A percentile compares a stretch with the other conserved stretches of the same genome.
Conservation (phyloP, 1,140 invertebrate species). For the Planococcus citri region DNA sequence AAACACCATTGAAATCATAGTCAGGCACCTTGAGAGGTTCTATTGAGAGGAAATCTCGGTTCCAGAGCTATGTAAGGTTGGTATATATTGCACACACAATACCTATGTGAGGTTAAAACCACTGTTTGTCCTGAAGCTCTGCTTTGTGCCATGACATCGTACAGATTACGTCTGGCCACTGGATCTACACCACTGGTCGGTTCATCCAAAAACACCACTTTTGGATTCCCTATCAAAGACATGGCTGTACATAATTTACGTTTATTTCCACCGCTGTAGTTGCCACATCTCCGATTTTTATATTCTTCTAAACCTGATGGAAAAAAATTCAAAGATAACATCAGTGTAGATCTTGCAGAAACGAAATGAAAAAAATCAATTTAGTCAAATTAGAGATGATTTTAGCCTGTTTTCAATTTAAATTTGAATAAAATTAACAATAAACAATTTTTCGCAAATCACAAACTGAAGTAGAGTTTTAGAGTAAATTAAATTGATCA, state of each 20-base stretch:
- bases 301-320: conserved; percentile 36
- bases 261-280: conserved; percentile 81
- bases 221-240: conserved; percentile 78
- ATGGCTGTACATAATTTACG: conserved; percentile 88
- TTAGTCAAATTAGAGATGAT: too few species aligned
- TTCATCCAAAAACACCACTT: conserved; percentile 76
- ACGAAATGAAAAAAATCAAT: too few species aligned
- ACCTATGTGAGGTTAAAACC: conserved; percentile 28
- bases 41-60: too few species aligned
- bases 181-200: conserved; percentile 70
- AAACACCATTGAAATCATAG: too few species aligned
- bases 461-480: too few species aligned
- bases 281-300: conserved; percentile 24
- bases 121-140: conserved; percentile 35
- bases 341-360: too few species aligned
- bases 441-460: too few species aligned
- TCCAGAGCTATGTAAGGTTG: too few species aligned
- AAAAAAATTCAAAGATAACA: conserved; percentile 27
- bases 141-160: conserved; percentile 52
- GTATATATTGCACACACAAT: not conserved
- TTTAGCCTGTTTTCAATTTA: too few species aligned
- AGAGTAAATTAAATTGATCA: too few species aligned
- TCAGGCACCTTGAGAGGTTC: too few species aligned
- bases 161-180: conserved; percentile 57
- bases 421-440: too few species aligned